These are phyloP conservation scores for Triplophysa bombifrons DNA, from an alignment of 2,797 vertebrate species.

Conservation along the genomic window DNA sequence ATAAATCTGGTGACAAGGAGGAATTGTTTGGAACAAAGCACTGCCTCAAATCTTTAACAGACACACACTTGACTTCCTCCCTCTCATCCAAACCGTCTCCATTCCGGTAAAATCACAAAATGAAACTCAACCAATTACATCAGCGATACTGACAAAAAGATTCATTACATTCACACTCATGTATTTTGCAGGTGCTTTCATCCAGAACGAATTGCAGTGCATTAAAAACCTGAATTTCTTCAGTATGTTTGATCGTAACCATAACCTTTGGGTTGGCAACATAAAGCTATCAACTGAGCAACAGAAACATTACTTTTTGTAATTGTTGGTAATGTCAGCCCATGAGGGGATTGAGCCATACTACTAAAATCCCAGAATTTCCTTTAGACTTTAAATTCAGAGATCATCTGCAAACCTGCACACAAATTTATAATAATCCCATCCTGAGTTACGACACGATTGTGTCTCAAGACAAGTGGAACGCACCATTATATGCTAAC, in stretches of 20 bases:
- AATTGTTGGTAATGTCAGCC: too few species aligned
- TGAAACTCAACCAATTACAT: not conserved
- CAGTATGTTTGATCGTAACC: too few species aligned
- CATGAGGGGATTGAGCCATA: not conserved
- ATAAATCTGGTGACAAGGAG: not conserved
- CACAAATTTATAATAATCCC: not conserved
- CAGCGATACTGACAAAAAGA: not conserved
- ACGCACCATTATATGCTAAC: slow-evolving; percentile 42
- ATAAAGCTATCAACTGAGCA: too few species aligned
- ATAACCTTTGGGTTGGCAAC: too few species aligned
- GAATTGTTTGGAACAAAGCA: not conserved
- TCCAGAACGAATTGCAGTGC: too few species aligned
- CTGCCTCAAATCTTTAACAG: not conserved
- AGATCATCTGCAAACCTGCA: not conserved
- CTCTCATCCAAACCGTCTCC: not conserved
- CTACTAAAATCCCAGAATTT: not conserved
- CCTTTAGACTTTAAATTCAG: not conserved
- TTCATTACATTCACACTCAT: not conserved
- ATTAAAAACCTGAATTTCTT: too few species aligned
- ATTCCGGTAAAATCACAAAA: not conserved
- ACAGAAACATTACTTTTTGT: too few species aligned
- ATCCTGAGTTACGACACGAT: slow-evolving; percentile 19
- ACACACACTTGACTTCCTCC: not conserved
- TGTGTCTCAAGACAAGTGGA: slow-evolving; percentile 42
- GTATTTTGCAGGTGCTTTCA: too few species aligned